Evolutionary conservation across 2,888 invertebrate species (phyloP), one percentile per base, ranked within the genome.

Genomic region (Lypha dubia): DNA sequence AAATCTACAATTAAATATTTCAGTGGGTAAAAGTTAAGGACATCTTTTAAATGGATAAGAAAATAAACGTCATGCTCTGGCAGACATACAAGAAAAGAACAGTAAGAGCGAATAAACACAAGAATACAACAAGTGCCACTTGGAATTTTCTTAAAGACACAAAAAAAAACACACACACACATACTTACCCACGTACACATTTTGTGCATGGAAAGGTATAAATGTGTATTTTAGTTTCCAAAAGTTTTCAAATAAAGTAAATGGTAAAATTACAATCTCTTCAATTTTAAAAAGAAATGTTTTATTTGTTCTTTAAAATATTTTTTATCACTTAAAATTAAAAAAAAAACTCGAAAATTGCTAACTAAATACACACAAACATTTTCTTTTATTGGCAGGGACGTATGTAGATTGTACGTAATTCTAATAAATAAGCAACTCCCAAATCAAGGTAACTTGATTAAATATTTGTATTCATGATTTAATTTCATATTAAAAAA

Each of bases 241-340:
- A 62, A n/a, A 49, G 58, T 76, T 76, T 76, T 58, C 67, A 67
- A 67, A 58, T 67, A 76, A 67, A 76, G 49, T 76, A 58, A 67
- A 67, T 67, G 58, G 58, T 58, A 67, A 76, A n/a, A 76, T 67
- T 67, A 58, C 76, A 67, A 58, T 58, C 58, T 60, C 17, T 49
- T 1, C 8, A n/a, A n/a, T 38, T 58, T 35, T 67, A 13, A 35
- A 65, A 32, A 63, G 75, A 65, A 53, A 65, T 56, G 13, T 76
- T 76, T 35, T 56, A 56, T 32, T 22, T 9, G 4, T 35, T 38
- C 38, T 38, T 38, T 9, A 38, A 6, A 38, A 38, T 38, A 38
- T 58, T 32, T 6, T 17, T 15, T 9, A n/a, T n/a, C 38, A 49
- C 35, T 32, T 32, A 44, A 71, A 73, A 44, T 68, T n/a, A n/a